Base-by-base conservation (phyloP, 2,888 invertebrate genomes). In the Nemapogon koenigi region DNA sequence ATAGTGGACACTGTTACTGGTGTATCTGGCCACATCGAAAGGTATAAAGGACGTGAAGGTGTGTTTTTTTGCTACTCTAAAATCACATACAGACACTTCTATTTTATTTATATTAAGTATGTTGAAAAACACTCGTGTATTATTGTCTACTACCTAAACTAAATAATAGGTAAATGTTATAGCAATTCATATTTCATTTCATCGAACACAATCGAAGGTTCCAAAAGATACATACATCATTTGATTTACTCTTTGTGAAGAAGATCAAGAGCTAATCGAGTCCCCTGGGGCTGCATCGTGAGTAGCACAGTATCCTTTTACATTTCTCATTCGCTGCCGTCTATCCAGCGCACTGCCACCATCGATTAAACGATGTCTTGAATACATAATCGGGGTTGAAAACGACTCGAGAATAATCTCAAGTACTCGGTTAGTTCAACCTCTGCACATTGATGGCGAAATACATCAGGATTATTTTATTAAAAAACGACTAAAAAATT, bases 301-400 rank as follows among this genome's bases (percentile, higher is more conserved):
- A 33, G 13, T 17, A 8, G 13, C 19, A 33, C 19, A 33, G n/a
- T 3, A 3, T 35, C 17, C 35, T 28, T 25, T 37, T 28, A 17
- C 28, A 27, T 22, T 37, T 37, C 37, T 37, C 37, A 16, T 16
- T 13, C 28, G 28, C 28, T n/a, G 26, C 19, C 54, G 57, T 55
- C 52, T 57, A 61, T 60, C 56, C 50, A 50, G 48, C 55, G 48
- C 49, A 50, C 53, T 48, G 53, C 53, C 61, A 60, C 22, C 62
- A 57, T 60, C 66, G 68, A 69, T 72, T 70, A 69, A 66, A 65
- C 64, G 63, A 59, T 58, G 73, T 64, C 71, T 68, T 75, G 75
- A 75, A 75, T 75, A 71, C 62, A 57, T 72, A 73, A 71, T 70
- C 57, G 57, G 57, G 56, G 55, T 46, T 49, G 55, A 55, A 60